Evolutionary conservation across 53 echinoderm and acorn worm genomes (phyloP).

Genomic region (Zoroaster sp.): DNA sequence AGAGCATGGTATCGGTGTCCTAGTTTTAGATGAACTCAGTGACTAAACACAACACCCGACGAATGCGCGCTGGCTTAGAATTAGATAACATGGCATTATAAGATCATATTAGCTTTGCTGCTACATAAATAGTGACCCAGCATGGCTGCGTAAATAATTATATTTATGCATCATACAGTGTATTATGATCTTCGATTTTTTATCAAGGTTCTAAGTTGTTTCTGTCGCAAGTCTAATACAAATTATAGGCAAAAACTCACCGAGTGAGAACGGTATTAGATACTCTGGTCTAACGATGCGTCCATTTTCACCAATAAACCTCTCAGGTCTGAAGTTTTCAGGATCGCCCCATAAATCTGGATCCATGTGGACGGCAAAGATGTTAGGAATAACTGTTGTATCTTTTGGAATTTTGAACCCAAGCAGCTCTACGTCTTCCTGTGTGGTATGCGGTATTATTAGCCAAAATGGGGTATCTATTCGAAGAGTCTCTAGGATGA

Average conservation of each 20-base stretch:
- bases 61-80: no score
- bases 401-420: slow-evolving; percentile 29
- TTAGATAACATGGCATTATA: no score
- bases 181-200: no score
- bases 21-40: no score
- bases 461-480: slow-evolving; percentile 39
- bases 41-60: no score
- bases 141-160: no score
- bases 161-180: no score
- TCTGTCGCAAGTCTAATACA: no score
- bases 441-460: neutral
- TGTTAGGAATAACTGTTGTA: slow-evolving; percentile 33
- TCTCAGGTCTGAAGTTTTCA: slow-evolving; percentile 43
- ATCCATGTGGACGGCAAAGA: slow-evolving; percentile 25
- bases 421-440: slow-evolving; percentile 19
- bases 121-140: no score
- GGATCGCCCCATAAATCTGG: slow-evolving; percentile 45
- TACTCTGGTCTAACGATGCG: neutral
- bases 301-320: slow-evolving; percentile 23
- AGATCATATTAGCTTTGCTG: no score
- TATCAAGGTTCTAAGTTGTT: no score
- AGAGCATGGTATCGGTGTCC: no score
- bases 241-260: neutral
- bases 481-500: slow-evolving; percentile 36
- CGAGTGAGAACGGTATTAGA: slow-evolving; percentile 15